Evolutionary conservation across 2,888 invertebrate genomes (phyloP), one percentile per base, ranked within the genome.

Genomic region (Agonopterix arenella): DNA sequence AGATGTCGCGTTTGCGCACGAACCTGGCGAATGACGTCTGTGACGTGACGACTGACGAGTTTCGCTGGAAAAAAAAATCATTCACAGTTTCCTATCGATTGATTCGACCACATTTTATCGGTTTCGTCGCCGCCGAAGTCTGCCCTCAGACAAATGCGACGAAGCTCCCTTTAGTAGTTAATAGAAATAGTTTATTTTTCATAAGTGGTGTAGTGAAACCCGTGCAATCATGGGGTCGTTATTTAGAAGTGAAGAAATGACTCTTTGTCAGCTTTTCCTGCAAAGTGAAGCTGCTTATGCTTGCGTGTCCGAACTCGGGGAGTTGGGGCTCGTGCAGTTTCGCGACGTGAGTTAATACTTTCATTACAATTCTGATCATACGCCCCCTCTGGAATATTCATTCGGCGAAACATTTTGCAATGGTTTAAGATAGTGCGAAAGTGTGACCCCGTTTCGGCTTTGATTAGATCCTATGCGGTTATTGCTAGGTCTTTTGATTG

Each of bases 281-380:
- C 99, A 99, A 85, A 97, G 98, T 86, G 99, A 99, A 90, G 98
- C 98, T 52, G 98, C 99, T 11, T 99, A 99, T 90, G 96, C 97
- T 56, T 98, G 98, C 90, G 97, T 99, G 61, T 98, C 98, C 37
- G 98, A 99, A 83, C 91, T 99, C 48, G 99, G 99, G 54, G 99
- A 99, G 89, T 90, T 99, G 60, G 99, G 98, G 49, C 91, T 99
- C 56, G 98, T 98, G 45, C 98, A 99, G 89, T 99, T 99, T 85
- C 92, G 98, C 80, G 98, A 98, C 84, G 95, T 96, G 84, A 93
- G 94, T 93, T 75, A 54, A 54, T 47, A 36, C 52, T 48, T 53
- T 42, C 11, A 44, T 50, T 47, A 11, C 11, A 40, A 45, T 44
- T 37, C 41, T 5, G n/a, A 36, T 18, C 5, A 55, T 57, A 63